Evolutionary conservation across 2,888 invertebrate species (phyloP).

Genomic region (Callinectes sapidus): DNA sequence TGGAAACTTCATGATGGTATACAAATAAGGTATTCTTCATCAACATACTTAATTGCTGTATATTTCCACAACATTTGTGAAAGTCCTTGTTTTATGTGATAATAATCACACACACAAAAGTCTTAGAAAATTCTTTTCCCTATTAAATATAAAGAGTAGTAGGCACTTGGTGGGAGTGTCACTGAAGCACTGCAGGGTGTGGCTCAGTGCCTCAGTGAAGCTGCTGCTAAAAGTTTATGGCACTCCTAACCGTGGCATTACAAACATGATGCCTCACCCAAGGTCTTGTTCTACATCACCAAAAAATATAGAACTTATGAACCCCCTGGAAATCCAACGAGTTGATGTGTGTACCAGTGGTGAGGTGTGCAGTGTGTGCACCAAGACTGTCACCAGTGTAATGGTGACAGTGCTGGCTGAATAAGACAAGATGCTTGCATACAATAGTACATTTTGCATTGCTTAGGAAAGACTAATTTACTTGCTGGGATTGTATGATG

Average conservation of each 20-base stretch:
- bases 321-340: too few relatives aligned
- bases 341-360: too few relatives aligned
- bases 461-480: too few relatives aligned
- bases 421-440: too few relatives aligned
- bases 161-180: background rate
- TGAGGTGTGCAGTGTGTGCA: too few relatives aligned
- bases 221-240: background rate
- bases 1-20: conserved; percentile 5
- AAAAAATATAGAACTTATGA: background rate
- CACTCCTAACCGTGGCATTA: background rate
- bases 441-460: too few relatives aligned
- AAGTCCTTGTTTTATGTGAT: conserved; percentile 32
- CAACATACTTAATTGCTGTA: conserved; percentile 13
- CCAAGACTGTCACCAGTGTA: too few relatives aligned
- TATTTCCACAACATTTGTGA: conserved; percentile 37
- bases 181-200: background rate
- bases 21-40: background rate
- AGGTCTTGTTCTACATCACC: background rate
- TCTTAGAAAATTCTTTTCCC: background rate
- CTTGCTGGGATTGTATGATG: too few relatives aligned
- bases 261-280: background rate
- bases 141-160: background rate
- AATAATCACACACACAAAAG: conserved; percentile 29
- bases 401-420: too few relatives aligned
- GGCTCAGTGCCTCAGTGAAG: background rate